Conservation (phyloP, 2,888 invertebrate genomes). For the Blera fallax region DNA sequence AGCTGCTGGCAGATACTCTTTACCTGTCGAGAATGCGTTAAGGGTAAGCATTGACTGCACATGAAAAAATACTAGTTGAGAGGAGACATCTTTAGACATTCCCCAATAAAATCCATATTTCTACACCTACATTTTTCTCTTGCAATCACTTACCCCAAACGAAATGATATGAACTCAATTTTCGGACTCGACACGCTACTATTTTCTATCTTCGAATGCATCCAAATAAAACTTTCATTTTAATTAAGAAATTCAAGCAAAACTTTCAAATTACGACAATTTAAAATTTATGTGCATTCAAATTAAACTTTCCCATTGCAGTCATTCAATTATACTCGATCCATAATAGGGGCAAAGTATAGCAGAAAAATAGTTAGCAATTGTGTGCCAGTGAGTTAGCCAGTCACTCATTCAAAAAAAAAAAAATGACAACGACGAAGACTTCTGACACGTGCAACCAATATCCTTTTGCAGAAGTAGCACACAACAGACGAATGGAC, state of each 20-base stretch:
- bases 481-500: conserved; percentile 25
- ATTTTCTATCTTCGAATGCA: background rate
- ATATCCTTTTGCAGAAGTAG: conserved; percentile 36
- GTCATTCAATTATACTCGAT: conserved; percentile 5
- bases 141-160: too few species aligned
- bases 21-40: too few species aligned
- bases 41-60: too few species aligned
- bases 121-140: too few species aligned
- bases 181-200: background rate
- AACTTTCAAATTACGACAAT: conserved; percentile 1
- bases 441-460: conserved; percentile 42
- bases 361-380: conserved; percentile 33
- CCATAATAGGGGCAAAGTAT: background rate
- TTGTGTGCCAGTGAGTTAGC: background rate
- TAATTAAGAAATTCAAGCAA: conserved; percentile 21
- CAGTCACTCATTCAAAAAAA: conserved; percentile 44
- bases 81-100: too few species aligned
- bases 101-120: too few species aligned
- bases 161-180: background rate
- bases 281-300: conserved; percentile 10
- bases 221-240: background rate
- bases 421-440: conserved; percentile 40
- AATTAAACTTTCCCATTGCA: conserved; percentile 8
- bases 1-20: too few species aligned
- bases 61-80: too few species aligned